Conservation (phyloP, 1,140 invertebrate genomes). For the Apocrypta bakeri region DNA sequence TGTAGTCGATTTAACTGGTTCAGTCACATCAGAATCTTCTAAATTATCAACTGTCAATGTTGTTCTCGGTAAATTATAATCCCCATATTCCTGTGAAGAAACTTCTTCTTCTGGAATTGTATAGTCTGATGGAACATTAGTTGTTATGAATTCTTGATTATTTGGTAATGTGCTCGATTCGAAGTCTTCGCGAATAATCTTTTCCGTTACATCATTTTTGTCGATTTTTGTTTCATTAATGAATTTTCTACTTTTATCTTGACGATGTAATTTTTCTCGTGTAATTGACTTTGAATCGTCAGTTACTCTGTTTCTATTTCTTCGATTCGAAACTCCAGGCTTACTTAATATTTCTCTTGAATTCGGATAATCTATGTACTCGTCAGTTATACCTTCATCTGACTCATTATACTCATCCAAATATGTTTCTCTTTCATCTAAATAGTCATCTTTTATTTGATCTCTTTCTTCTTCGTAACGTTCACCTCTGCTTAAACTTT, state of each 20-base stretch:
- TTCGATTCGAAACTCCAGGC: background rate
- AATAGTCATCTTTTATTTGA: conserved; percentile 4
- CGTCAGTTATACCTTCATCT: conserved; percentile 22
- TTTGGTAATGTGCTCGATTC: conserved; percentile 1
- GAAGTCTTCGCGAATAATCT: background rate
- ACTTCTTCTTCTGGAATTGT: conserved; percentile 2
- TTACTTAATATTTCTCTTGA: conserved; percentile 10
- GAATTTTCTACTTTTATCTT: conserved; percentile 44
- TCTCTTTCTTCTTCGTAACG: background rate
- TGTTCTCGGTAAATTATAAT: background rate
- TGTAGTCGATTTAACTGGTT: background rate
- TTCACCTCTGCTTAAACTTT: conserved; percentile 24
- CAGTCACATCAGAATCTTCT: conserved; percentile 24
- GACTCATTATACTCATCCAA: conserved; percentile 45
- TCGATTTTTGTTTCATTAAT: background rate
- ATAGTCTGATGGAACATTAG: conserved; percentile 35
- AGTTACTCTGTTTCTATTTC: conserved; percentile 32
- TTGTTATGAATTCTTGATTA: conserved; percentile 1
- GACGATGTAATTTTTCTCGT: conserved; percentile 44
- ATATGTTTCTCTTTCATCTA: conserved; percentile 16
- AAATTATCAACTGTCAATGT: background rate
- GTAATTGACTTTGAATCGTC: conserved; percentile 23
- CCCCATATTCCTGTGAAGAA: conserved; percentile 29
- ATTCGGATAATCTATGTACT: conserved; percentile 45
- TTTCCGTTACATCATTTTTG: background rate